Conservation (phyloP, 2,797 vertebrate species). For the Sebastes glaucus region DNA sequence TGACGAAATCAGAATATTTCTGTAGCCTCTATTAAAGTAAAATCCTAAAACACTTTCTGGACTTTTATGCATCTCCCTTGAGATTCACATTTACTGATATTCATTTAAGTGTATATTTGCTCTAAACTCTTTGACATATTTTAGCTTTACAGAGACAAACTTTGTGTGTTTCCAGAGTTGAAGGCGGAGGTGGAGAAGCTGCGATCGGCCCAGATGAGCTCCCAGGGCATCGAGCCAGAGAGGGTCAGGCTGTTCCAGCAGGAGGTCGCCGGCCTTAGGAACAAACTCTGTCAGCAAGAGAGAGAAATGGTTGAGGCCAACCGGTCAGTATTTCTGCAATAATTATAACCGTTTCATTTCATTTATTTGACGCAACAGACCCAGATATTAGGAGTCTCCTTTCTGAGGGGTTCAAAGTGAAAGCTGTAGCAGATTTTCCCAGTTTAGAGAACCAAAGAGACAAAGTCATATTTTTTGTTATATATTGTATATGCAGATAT, state of each 20-base stretch:
- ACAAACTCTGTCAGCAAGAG: conserved; percentile 90
- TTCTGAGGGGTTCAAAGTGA: background rate
- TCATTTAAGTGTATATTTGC: background rate
- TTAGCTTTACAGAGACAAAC: background rate
- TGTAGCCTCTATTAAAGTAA: background rate
- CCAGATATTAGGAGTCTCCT: background rate
- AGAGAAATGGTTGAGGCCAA: conserved; percentile 90
- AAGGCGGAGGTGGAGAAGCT: conserved; percentile 97
- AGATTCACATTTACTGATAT: background rate
- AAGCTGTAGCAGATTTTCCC: background rate
- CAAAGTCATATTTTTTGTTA: background rate
- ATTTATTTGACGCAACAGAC: background rate
- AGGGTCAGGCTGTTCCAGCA: conserved; percentile 88
- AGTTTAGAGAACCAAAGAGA: background rate
- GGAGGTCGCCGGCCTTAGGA: conserved; percentile 88
- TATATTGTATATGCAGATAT: background rate
- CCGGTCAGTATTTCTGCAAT: conserved; percentile 77
- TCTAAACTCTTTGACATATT: background rate
- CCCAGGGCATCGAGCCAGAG: conserved; percentile 86
- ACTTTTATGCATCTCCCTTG: background rate
- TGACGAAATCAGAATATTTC: background rate
- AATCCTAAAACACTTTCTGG: background rate
- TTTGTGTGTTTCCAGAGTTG: conserved; percentile 82
- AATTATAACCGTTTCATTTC: background rate
- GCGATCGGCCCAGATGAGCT: conserved; percentile 88